A percentile compares a stretch with the other conserved stretches of the same genome.
These are phyloP conservation scores for Lacanobia oleracea DNA, from an alignment of 2,888 invertebrate species.

Conservation along the genomic window DNA sequence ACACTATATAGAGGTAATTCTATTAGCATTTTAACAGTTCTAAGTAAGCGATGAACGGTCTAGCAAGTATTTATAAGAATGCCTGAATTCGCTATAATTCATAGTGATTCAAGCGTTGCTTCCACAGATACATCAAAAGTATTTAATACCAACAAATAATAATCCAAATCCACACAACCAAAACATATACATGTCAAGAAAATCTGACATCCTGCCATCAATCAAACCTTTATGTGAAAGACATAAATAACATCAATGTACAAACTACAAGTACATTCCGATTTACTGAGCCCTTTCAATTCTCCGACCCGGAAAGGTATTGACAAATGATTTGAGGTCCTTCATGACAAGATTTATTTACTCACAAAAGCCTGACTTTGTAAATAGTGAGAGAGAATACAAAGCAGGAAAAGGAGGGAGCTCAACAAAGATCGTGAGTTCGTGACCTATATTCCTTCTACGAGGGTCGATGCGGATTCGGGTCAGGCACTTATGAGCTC, in stretches of 20 bases:
- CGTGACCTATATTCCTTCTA: constrained; percentile 72
- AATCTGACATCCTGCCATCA: constrained; percentile 45
- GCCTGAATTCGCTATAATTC: too few relatives aligned
- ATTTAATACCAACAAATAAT: constrained; percentile 12
- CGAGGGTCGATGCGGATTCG: constrained; percentile 63
- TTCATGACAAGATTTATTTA: constrained; percentile 25
- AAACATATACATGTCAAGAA: constrained; percentile 5
- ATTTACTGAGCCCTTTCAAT: constrained; percentile 25
- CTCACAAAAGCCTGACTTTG: constrained; percentile 39
- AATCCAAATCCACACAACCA: constrained; percentile 14
- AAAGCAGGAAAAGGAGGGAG: constrained; percentile 50
- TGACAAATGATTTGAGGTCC: constrained; percentile 37
- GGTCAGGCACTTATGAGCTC: constrained; percentile 61
- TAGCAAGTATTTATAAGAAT: too few relatives aligned
- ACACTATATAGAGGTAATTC: not conserved
- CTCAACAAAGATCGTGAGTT: constrained; percentile 65
- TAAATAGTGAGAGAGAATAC: constrained; percentile 32
- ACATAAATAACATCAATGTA: constrained; percentile 48
- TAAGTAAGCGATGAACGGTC: not conserved
- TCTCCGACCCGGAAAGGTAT: constrained; percentile 22
- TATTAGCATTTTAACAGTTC: not conserved
- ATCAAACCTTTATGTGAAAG: constrained; percentile 47
- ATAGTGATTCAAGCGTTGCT: not conserved
- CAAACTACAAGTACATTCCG: constrained; percentile 6
- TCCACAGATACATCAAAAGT: not conserved